These are phyloP conservation scores for Melanophora roralis DNA, from an alignment of 2,888 invertebrate genomes.

Conservation along the genomic window DNA sequence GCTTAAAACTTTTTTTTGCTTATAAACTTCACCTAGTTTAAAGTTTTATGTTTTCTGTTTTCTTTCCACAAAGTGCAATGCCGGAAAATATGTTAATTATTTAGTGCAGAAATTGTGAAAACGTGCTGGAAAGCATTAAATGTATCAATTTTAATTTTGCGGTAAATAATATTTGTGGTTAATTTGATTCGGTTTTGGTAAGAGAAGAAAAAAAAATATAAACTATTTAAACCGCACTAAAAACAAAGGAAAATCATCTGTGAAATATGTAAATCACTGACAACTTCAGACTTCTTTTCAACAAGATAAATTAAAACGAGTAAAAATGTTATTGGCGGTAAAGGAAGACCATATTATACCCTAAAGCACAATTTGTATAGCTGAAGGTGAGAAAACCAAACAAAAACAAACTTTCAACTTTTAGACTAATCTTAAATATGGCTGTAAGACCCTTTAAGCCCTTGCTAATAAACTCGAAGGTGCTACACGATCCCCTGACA, in stretches of 20 bases:
- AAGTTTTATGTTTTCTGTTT: not conserved
- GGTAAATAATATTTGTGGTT: not conserved
- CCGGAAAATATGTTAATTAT: not conserved
- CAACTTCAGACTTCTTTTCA: not conserved
- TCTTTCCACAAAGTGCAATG: not conserved
- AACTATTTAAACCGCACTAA: not conserved
- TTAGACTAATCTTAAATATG: too few relatives aligned
- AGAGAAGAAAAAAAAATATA: not conserved
- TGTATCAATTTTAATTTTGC: not conserved
- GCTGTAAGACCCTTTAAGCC: too few relatives aligned
- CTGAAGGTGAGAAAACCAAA: not conserved
- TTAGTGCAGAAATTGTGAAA: not conserved
- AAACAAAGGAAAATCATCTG: not conserved
- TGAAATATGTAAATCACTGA: not conserved
- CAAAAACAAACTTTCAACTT: not conserved
- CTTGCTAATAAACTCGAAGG: too few relatives aligned
- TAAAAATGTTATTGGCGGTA: too few relatives aligned
- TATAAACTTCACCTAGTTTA: conserved; percentile 49
- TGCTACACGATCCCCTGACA: too few relatives aligned
- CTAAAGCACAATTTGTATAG: too few relatives aligned
- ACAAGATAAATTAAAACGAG: not conserved
- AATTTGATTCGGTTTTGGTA: not conserved
- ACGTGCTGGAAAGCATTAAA: not conserved
- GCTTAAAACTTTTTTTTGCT: not conserved
- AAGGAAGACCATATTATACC: too few relatives aligned